A percentile compares a stretch with the other conserved stretches of the same genome.
phyloP scores from a whole-genome alignment of 2,113 vertebrate species.

The Herpetotheres cachinnans region DNA sequence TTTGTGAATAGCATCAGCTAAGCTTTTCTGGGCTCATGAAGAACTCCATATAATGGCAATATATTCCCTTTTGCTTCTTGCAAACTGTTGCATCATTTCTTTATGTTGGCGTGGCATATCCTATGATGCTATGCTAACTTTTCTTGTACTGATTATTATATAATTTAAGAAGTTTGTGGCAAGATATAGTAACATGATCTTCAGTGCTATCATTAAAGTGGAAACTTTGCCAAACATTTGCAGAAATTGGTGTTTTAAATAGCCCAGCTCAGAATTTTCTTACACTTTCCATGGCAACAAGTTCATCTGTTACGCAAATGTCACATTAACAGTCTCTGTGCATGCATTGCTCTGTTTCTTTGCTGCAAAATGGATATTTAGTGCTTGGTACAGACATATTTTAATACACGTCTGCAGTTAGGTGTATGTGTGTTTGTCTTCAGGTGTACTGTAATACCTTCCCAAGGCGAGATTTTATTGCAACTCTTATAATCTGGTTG shows the following conservation, averaged over 20 bases:
- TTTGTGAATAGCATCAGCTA: background rate
- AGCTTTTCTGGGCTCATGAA: background rate
- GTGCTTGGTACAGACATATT: background rate
- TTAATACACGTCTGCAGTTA: background rate
- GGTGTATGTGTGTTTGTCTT: background rate
- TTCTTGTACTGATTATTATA: background rate
- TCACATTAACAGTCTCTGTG: background rate
- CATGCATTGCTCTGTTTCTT: background rate
- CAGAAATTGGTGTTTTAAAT: constrained; percentile 41
- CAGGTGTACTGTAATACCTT: background rate
- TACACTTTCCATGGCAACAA: constrained; percentile 41
- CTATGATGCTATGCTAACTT: background rate
- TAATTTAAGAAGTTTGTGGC: background rate
- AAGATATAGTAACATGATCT: background rate
- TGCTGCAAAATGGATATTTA: background rate
- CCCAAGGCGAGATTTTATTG: background rate
- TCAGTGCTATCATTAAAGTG: background rate
- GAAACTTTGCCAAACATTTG: background rate
- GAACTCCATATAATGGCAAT: background rate
- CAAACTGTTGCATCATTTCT: background rate
- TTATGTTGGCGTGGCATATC: background rate
- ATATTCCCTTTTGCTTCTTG: background rate
- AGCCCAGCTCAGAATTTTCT: constrained; percentile 35
- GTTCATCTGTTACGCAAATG: constrained; percentile 38
- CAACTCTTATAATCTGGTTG: background rate